phyloP scores from a whole-genome alignment of 2,113 vertebrate species.

The Engystomops pustulosus region DNA sequence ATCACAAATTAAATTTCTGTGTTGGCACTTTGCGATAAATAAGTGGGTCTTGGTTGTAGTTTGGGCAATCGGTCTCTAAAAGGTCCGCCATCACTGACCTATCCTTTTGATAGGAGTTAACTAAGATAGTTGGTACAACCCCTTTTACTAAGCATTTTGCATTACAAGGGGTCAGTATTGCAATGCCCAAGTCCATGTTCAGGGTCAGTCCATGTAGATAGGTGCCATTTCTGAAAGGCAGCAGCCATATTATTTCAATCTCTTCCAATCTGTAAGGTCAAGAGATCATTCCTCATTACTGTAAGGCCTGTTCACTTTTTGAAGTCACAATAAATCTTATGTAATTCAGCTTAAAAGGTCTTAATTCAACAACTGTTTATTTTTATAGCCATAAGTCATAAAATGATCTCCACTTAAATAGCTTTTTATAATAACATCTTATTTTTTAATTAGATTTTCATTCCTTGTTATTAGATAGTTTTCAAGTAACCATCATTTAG shows the following conservation, averaged over 20 bases:
- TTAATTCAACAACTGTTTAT: conserved; percentile 29
- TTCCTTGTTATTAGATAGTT: conserved; percentile 14
- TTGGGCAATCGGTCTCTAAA: no score
- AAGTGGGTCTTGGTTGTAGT: no score
- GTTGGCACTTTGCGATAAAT: no score
- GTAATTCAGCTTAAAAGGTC: conserved; percentile 3
- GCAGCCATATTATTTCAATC: background rate
- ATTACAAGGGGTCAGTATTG: background rate
- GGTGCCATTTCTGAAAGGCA: background rate
- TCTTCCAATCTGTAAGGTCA: background rate
- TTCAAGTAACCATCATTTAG: background rate
- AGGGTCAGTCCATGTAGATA: background rate
- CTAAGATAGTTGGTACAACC: no score
- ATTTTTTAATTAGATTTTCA: conserved; percentile 46
- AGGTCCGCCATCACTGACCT: no score
- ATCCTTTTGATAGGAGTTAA: no score
- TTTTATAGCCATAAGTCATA: conserved; percentile 7
- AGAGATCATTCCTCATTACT: background rate
- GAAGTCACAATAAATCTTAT: conserved; percentile 18
- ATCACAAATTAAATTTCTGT: no score
- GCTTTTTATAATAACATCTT: background rate
- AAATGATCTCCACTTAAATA: background rate
- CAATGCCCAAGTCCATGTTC: no score
- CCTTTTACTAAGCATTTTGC: no score
- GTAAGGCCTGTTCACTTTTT: background rate